Evolutionary conservation across 2,113 vertebrate genomes (phyloP), one percentile per base, ranked within the genome.

Genomic region (Hiodon tergisus): DNA sequence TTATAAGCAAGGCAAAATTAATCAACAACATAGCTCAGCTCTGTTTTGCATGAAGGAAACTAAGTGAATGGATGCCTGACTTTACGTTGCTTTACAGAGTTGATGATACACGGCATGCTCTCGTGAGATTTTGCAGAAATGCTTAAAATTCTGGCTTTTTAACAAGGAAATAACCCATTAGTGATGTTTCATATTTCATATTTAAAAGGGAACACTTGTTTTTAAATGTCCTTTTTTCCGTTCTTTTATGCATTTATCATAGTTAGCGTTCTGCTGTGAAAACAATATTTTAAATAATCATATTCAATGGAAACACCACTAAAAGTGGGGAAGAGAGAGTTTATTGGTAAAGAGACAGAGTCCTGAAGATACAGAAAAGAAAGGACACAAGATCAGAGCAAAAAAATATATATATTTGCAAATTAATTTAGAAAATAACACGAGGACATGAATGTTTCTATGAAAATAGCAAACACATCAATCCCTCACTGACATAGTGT

Each of bases 281-380:
- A 31, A 2, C 31, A 31, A 31, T 31, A 31, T 31, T 31, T 31
- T 31, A 31, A 31, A 16, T 6, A n/a, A 13, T 52, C 59, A 70
- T 54, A 76, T 11, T n/a, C 61, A 71, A 76, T 71, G 59, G 65
- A 60, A 68, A 71, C 55, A 69, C 11, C 50, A 63, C 6, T 50
- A 58, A 14, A n/a, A 63, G 11, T 71, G 59, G 51, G 17, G n/a
- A 50, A 71, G 52, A 48, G 57, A 11, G 57, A 71, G 52, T 71
- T 76, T 71, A 76, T 76, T 71, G 75, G 71, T 52, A 54, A 60
- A 60, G 65, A 55, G 60, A 14, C 59, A 9, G 46, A 11, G 50
- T 47, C 6, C 47, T 13, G 60, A 76, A 54, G 59, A 14, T 58
- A 54, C 54, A 62, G 60, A 5, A 70, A 0, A 9, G 67, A 31